Conservation (phyloP, 2,888 invertebrate species). For the Cephus pygmeus region DNA sequence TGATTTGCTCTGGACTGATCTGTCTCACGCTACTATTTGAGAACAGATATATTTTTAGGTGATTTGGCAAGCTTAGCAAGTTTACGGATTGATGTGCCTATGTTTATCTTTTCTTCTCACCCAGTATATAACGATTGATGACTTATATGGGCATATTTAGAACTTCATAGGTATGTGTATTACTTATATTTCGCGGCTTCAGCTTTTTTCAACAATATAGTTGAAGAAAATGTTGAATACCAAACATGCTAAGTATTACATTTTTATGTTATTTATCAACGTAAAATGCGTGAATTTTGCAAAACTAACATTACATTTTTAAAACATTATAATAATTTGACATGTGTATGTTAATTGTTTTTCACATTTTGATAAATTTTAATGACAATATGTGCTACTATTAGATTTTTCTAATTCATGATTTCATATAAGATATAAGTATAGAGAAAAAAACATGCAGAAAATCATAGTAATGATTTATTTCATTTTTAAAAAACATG, state of each 20-base stretch:
- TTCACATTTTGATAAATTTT: not conserved
- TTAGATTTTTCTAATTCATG: not conserved
- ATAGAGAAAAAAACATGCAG: not conserved
- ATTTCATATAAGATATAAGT: not conserved
- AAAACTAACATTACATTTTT: not conserved
- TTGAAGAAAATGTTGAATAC: not conserved
- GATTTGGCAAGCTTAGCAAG: not conserved
- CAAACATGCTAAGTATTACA: not conserved
- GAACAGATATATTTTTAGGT: slow-evolving; percentile 3
- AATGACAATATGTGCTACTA: not conserved
- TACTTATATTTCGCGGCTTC: too few relatives aligned
- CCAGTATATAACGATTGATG: not conserved
- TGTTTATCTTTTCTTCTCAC: not conserved
- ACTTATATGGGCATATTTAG: not conserved
- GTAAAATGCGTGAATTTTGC: too few relatives aligned
- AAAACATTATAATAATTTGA: not conserved
- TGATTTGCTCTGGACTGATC: not conserved
- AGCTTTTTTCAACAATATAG: too few relatives aligned
- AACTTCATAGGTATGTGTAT: too few relatives aligned
- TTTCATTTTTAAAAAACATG: not conserved
- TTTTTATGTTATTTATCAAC: too few relatives aligned
- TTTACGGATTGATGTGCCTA: not conserved
- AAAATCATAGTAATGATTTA: not conserved
- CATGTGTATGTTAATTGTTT: not conserved
- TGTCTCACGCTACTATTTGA: not conserved